Evolutionary conservation across 2,113 vertebrate genomes (phyloP), one percentile per base, ranked within the genome.

Genomic region (Thamnophis sirtalis): DNA sequence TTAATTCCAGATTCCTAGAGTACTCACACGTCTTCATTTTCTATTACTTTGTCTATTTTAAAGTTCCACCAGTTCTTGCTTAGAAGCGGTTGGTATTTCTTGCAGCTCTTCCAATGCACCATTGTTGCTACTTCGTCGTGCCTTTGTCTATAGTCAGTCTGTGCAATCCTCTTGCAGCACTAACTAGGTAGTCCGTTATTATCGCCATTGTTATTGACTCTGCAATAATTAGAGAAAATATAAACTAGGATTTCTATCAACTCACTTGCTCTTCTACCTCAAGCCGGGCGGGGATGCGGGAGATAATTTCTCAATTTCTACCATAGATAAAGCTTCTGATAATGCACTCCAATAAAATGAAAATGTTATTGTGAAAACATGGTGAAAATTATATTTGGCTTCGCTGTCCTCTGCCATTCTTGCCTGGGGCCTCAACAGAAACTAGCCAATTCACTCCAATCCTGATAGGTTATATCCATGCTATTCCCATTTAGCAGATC

Each of bases 371-470:
- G 58, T 60, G 24, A 60, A 60, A 60, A 60, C 49, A 60, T 93
- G 73, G 43, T 88, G 63, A 55, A 88, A 93, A 92, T 92, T 92
- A 63, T 49, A 85, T 92, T 86, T 91, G 56, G 92, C 48, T 63
- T 55, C 54, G 19, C 91, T 89, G 56, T 55, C 33, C 26, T 93
- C 50, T 8, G 33, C 55, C 51, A n/a, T 17, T 60, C 90, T 87
- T 86, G 56, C 56, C 73, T 85, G 51, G 87, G 93, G 84, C 87
- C 56, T 89, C 90, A 51, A 38, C 55, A 86, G 80, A 86, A 91
- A 21, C 73, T 28, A 89, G 56, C 56, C 92, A 89, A 86, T 93
- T 86, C 56, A 56, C 38, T 51, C 26, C 21, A 89, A 80, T n/a
- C 4, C 33, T 86, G 90, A 86, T 89, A 89, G 89, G 87, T 26